These are phyloP conservation scores for Alviniconcha marisindica DNA, from an alignment of 1,140 invertebrate species.

Conservation along the genomic window DNA sequence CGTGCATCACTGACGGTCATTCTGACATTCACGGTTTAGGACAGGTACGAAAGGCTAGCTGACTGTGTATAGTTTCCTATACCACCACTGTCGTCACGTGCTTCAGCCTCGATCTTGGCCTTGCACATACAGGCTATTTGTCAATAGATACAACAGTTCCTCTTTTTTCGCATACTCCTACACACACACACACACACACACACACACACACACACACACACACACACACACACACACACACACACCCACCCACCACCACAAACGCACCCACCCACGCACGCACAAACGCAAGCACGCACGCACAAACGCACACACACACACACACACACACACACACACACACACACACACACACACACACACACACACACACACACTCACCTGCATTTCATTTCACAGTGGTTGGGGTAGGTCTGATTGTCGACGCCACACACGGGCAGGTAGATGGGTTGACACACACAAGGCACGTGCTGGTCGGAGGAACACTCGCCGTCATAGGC, in stretches of 20 bases:
- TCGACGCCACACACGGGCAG: slow-evolving; percentile 85
- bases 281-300: neutral
- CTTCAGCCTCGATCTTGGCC: too few species aligned
- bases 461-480: neutral
- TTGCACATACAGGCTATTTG: too few species aligned
- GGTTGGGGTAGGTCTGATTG: slow-evolving; percentile 85
- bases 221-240: slow-evolving; percentile 1
- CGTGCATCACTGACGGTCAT: neutral
- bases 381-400: slow-evolving; percentile 82
- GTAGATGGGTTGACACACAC: slow-evolving; percentile 46
- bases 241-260: neutral
- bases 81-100: too few species aligned
- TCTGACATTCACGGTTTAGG: too few species aligned
- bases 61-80: too few species aligned
- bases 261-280: neutral
- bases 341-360: slow-evolving; percentile 10
- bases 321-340: neutral
- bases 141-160: too few species aligned
- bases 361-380: slow-evolving; percentile 11
- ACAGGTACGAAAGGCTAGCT: too few species aligned
- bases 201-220: neutral
- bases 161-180: neutral
- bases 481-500: slow-evolving; percentile 31
- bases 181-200: neutral
- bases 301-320: slow-evolving; percentile 3